Evolutionary conservation across 2,888 invertebrate species (phyloP).

Genomic region (Lypha dubia): DNA sequence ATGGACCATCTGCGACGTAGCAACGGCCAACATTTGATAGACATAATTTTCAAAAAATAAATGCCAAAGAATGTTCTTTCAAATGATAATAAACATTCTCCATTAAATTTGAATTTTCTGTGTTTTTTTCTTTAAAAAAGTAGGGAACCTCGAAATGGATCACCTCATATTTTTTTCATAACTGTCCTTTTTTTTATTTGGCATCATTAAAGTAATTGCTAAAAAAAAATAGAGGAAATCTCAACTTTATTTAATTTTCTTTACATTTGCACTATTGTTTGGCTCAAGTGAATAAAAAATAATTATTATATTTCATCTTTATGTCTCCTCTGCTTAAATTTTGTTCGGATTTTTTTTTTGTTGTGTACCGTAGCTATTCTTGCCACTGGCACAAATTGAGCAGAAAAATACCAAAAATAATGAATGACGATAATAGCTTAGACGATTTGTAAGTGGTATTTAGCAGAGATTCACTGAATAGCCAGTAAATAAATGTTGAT

Average conservation of each 20-base stretch:
- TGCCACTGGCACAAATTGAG: slow-evolving; percentile 81
- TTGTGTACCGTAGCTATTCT: slow-evolving; percentile 52
- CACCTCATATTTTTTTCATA: background rate
- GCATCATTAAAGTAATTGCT: slow-evolving; percentile 57
- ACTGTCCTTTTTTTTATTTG: slow-evolving; percentile 45
- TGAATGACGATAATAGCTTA: slow-evolving; percentile 74
- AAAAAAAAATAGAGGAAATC: slow-evolving; percentile 41
- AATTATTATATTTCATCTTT: slow-evolving; percentile 28
- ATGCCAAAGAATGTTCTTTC: too few species aligned
- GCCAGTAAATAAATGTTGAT: slow-evolving; percentile 44
- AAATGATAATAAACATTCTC: too few species aligned
- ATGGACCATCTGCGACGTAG: too few species aligned
- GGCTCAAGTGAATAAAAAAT: slow-evolving; percentile 51
- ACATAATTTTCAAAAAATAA: too few species aligned
- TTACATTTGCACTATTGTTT: slow-evolving; percentile 43
- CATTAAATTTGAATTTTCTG: too few species aligned
- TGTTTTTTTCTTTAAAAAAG: too few species aligned
- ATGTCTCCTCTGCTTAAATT: background rate
- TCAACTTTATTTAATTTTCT: slow-evolving; percentile 53
- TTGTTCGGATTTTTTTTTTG: background rate
- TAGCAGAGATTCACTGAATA: slow-evolving; percentile 51
- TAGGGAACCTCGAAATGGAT: too few species aligned
- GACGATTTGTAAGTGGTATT: slow-evolving; percentile 70
- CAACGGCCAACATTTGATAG: too few species aligned
- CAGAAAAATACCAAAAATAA: slow-evolving; percentile 81